These are phyloP conservation scores for Sarcophaga variegata DNA, from an alignment of 2,888 invertebrate genomes.

Conservation along the genomic window DNA sequence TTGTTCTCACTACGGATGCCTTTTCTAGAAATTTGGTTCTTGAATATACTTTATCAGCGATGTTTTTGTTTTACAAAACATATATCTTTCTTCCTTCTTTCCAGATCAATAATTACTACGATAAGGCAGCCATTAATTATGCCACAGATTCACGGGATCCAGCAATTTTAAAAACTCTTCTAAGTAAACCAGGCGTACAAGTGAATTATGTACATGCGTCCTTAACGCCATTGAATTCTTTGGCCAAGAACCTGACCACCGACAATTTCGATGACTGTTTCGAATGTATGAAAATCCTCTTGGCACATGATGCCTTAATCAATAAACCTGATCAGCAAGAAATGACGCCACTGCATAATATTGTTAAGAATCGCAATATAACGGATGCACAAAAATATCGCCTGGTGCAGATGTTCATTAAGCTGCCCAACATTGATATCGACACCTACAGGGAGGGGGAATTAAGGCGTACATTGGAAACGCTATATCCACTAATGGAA, in stretches of 20 bases:
- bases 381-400: conserved; percentile 70
- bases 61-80: neutral
- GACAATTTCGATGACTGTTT: conserved; percentile 75
- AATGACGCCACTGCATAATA: conserved; percentile 78
- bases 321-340: conserved; percentile 79
- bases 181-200: conserved; percentile 72
- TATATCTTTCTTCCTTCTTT: neutral
- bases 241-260: conserved; percentile 76
- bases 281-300: conserved; percentile 76
- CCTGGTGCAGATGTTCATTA: conserved; percentile 76
- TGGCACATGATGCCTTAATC: conserved; percentile 78
- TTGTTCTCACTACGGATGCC: too few species aligned
- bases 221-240: conserved; percentile 78
- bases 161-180: conserved; percentile 74
- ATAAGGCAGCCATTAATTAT: conserved; percentile 79
- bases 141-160: conserved; percentile 79
- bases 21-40: too few species aligned
- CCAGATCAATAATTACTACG: conserved; percentile 75
- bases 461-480: conserved; percentile 75
- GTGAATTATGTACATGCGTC: conserved; percentile 75
- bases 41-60: too few species aligned
- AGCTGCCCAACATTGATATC: conserved; percentile 75
- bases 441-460: conserved; percentile 80
- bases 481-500: conserved; percentile 74
- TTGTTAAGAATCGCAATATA: conserved; percentile 77